Evolutionary conservation across 2,888 invertebrate species (phyloP).

Genomic region (Epirrita christyi): DNA sequence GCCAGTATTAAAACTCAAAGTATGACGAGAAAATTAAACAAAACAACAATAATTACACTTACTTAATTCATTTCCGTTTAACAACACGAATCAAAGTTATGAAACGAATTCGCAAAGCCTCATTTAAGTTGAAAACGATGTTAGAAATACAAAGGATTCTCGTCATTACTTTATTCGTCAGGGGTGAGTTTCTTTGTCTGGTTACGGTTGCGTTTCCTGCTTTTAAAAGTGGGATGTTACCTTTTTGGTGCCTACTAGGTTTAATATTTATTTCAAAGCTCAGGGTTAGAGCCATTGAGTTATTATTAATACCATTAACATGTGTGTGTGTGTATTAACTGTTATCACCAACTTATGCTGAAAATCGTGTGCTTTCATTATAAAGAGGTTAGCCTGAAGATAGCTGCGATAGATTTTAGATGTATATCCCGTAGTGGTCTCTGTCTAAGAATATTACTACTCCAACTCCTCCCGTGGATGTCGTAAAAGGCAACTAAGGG

Average conservation of each 20-base stretch:
- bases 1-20: neutral
- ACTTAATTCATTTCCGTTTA: conserved; percentile 29
- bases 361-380: too few species aligned
- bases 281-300: neutral
- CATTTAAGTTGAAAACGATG: conserved; percentile 32
- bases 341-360: too few species aligned
- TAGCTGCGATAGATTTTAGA: too few species aligned
- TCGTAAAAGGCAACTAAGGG: too few species aligned
- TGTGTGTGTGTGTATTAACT: too few species aligned
- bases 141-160: conserved; percentile 28
- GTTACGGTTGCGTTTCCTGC: conserved; percentile 13
- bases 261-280: neutral
- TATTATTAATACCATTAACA: too few species aligned
- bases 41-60: conserved; percentile 14
- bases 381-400: too few species aligned
- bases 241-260: neutral
- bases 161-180: conserved; percentile 27
- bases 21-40: neutral
- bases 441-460: too few species aligned
- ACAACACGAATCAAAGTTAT: conserved; percentile 28
- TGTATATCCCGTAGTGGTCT: too few species aligned
- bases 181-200: conserved; percentile 25
- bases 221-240: conserved; percentile 3
- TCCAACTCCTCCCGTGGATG: too few species aligned
- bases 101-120: conserved; percentile 25